Conservation (phyloP, 2,888 invertebrate species). For the Brenthis daphne region DNA sequence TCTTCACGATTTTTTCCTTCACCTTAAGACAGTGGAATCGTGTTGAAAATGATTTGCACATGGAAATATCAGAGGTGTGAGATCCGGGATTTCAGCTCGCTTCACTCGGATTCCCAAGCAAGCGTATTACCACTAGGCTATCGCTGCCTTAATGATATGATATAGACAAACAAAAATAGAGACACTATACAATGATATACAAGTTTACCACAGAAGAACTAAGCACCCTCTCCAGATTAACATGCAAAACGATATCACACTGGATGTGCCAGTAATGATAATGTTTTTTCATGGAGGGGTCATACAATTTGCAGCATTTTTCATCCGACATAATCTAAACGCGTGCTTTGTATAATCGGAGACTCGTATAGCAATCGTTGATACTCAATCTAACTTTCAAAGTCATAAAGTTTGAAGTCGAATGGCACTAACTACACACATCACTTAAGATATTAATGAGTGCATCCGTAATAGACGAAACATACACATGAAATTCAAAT, state of each 20-base stretch:
- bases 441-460: constrained; percentile 82
- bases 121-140: no score
- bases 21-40: no score
- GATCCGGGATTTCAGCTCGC: no score
- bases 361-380: constrained; percentile 40
- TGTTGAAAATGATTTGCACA: no score
- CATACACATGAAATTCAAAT: constrained; percentile 83
- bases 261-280: constrained; percentile 67
- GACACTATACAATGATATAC: constrained; percentile 25
- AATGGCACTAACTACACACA: constrained; percentile 60
- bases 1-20: no score
- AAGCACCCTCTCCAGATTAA: constrained; percentile 62
- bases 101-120: no score
- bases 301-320: constrained; percentile 80
- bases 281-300: constrained; percentile 77
- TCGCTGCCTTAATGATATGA: not conserved
- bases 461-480: constrained; percentile 81
- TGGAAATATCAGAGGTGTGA: no score
- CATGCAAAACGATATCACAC: constrained; percentile 70
- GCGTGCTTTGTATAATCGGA: constrained; percentile 67
- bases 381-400: constrained; percentile 45
- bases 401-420: constrained; percentile 58
- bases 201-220: constrained; percentile 46
- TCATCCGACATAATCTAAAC: constrained; percentile 76
- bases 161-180: not conserved